phyloP scores from a whole-genome alignment of 2,888 invertebrate genomes.

The Lithophane socia region DNA sequence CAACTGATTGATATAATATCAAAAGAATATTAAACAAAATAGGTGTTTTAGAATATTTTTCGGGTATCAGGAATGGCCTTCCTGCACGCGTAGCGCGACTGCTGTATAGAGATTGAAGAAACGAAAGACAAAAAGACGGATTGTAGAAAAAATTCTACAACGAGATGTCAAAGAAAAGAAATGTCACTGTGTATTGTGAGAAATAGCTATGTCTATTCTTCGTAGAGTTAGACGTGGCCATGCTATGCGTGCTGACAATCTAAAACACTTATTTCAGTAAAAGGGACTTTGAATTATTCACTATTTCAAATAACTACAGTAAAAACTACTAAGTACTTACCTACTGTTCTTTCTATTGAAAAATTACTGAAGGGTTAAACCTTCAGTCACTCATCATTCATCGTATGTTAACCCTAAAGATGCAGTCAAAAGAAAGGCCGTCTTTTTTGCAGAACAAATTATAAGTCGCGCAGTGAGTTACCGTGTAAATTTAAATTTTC shows the following conservation, averaged over 20 bases:
- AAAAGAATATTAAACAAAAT: not conserved
- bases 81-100: not conserved
- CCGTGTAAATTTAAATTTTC: constrained; percentile 79
- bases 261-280: not conserved
- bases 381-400: not conserved
- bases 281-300: not conserved
- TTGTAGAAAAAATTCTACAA: no score
- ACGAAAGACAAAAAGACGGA: not conserved
- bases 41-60: not conserved
- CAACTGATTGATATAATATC: not conserved
- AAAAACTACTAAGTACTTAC: not conserved
- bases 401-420: constrained; percentile 67
- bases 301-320: not conserved
- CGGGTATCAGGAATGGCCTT: not conserved
- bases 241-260: not conserved
- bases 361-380: not conserved
- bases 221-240: not conserved
- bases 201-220: not conserved
- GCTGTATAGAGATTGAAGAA: not conserved
- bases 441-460: constrained; percentile 79
- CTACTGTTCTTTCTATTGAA: not conserved
- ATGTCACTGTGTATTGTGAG: not conserved
- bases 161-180: not conserved
- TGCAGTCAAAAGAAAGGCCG: constrained; percentile 67
- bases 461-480: constrained; percentile 74